Conservation (phyloP, 2,797 vertebrate species). For the Liasis olivaceus region DNA sequence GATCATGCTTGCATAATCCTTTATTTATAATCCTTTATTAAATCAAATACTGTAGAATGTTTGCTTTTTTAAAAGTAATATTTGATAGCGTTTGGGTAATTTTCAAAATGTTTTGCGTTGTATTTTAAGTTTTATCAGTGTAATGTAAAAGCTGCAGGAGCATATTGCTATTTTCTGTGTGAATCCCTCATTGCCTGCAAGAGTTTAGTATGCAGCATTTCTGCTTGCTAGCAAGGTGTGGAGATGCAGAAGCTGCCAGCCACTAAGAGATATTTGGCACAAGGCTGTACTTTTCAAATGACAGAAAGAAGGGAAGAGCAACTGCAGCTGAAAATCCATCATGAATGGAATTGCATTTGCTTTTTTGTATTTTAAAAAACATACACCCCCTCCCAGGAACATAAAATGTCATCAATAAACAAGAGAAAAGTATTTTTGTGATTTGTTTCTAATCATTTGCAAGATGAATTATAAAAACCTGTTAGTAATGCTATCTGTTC, state of each 20-base stretch:
- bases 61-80: constrained; percentile 23
- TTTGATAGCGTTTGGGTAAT: constrained; percentile 38
- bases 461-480: constrained; percentile 42
- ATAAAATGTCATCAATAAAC: constrained; percentile 36
- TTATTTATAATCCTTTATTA: constrained; percentile 46
- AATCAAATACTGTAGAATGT: constrained; percentile 28
- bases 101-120: constrained; percentile 58
- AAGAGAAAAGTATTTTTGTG: constrained; percentile 26
- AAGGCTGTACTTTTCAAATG: constrained; percentile 52
- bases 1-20: constrained; percentile 37
- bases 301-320: constrained; percentile 47
- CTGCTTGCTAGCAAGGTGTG: constrained; percentile 54
- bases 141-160: constrained; percentile 39
- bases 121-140: constrained; percentile 74
- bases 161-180: constrained; percentile 45
- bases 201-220: constrained; percentile 67
- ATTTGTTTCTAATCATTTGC: constrained; percentile 39
- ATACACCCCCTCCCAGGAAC: constrained; percentile 37
- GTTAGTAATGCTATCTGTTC: constrained; percentile 56
- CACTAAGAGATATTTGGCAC: constrained; percentile 42
- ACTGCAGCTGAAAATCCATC: constrained; percentile 38
- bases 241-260: constrained; percentile 68
- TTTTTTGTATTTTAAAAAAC: not conserved
- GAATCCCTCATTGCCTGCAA: constrained; percentile 53
- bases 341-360: not conserved